Evolutionary conservation across 2,797 vertebrate species (phyloP).

Genomic region (Molossus molossus): DNA sequence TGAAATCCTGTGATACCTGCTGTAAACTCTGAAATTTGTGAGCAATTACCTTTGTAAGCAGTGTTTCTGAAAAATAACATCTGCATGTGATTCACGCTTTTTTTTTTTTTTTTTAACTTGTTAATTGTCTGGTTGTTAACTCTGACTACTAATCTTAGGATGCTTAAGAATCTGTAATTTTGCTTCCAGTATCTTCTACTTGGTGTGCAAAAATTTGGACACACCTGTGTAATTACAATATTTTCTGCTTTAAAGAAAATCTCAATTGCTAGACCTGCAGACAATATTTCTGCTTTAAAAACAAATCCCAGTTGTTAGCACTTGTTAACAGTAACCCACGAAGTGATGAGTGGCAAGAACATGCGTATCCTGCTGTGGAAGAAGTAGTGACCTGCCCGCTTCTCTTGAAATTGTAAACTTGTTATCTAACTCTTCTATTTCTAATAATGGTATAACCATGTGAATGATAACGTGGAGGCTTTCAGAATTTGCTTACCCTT

Average conservation of each 20-base stretch:
- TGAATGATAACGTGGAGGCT: neutral
- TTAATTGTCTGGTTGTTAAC: conserved; percentile 86
- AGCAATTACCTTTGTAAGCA: conserved; percentile 87
- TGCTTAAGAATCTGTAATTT: conserved; percentile 59
- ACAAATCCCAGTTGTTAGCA: neutral
- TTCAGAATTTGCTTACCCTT: neutral
- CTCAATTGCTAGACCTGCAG: neutral
- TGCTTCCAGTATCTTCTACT: conserved; percentile 36
- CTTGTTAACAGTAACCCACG: neutral
- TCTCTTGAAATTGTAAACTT: conserved; percentile 42
- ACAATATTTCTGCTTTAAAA: conserved; percentile 38
- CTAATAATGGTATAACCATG: neutral
- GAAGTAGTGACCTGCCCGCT: neutral
- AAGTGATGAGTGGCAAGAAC: neutral
- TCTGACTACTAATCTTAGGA: conserved; percentile 72
- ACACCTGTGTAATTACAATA: conserved; percentile 68
- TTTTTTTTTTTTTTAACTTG: conserved; percentile 80
- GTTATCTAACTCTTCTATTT: neutral
- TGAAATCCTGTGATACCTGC: conserved; percentile 84
- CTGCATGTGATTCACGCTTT: conserved; percentile 83
- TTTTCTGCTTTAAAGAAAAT: conserved; percentile 39
- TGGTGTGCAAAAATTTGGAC: conserved; percentile 64
- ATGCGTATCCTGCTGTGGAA: neutral
- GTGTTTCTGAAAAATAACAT: conserved; percentile 84
- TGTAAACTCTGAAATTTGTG: conserved; percentile 83